phyloP scores from a whole-genome alignment of 2,113 vertebrate genomes.

The Ochotona princeps region DNA sequence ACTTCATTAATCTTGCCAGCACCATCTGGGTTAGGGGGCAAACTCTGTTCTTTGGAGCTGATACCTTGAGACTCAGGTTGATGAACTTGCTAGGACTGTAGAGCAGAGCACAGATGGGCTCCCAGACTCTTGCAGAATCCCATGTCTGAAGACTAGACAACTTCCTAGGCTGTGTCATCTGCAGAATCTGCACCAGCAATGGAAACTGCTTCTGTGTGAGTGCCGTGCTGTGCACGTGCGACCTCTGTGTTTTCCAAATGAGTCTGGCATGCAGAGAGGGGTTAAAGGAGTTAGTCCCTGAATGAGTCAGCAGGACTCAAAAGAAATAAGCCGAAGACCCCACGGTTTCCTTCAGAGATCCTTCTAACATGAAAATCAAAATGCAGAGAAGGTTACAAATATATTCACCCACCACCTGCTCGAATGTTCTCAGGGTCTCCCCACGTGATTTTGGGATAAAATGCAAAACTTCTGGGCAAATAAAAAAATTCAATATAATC shows the following conservation, averaged over 20 bases:
- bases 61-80: not conserved
- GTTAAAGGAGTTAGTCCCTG: slow-evolving; percentile 4
- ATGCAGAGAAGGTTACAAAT: not conserved
- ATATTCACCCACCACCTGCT: not conserved
- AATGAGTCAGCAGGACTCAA: not conserved
- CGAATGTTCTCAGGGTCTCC: too few relatives aligned
- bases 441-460: not conserved
- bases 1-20: slow-evolving; percentile 47
- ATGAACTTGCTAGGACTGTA: not conserved
- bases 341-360: not conserved
- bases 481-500: not conserved
- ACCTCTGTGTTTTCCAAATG: not conserved
- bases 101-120: not conserved
- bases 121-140: not conserved
- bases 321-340: not conserved
- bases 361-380: not conserved
- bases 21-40: not conserved
- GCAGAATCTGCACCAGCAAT: not conserved
- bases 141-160: not conserved
- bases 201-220: not conserved
- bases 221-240: not conserved
- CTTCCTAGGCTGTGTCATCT: not conserved
- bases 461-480: not conserved
- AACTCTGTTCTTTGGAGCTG: not conserved
- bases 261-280: not conserved